These are phyloP conservation scores for Chrysolina haemoptera DNA, from an alignment of 2,888 invertebrate species.

Conservation along the genomic window DNA sequence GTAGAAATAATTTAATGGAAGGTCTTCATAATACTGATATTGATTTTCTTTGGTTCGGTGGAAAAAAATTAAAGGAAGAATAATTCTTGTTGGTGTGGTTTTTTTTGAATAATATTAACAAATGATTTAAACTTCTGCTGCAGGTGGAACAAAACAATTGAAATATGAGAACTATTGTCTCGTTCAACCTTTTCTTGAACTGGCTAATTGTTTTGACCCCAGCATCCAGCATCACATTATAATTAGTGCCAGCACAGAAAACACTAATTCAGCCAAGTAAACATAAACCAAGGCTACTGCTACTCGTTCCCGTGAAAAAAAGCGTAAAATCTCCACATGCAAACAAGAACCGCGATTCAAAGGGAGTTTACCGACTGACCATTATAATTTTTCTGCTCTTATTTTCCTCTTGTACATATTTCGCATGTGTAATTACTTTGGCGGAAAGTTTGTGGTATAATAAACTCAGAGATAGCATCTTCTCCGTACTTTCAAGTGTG, in stretches of 20 bases:
- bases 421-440: conserved; percentile 31
- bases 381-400: conserved; percentile 12
- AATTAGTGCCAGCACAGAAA: conserved; percentile 18
- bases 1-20: too few relatives aligned
- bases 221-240: conserved; percentile 14
- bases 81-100: too few relatives aligned
- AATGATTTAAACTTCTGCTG: neutral
- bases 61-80: too few relatives aligned
- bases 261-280: conserved; percentile 5
- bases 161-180: conserved; percentile 1
- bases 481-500: conserved; percentile 17
- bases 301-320: conserved; percentile 5
- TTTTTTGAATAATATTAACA: too few relatives aligned
- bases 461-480: conserved; percentile 17
- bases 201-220: conserved; percentile 14
- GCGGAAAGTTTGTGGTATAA: conserved; percentile 27
- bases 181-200: conserved; percentile 14
- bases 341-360: conserved; percentile 18
- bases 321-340: conserved; percentile 7
- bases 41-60: too few relatives aligned
- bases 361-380: conserved; percentile 22
- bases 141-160: neutral
- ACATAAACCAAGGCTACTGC: conserved; percentile 15
- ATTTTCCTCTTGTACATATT: conserved; percentile 18
- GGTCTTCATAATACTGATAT: too few relatives aligned